Evolutionary conservation across 2,113 vertebrate genomes (phyloP).

Genomic region (human (Homo sapiens)): DNA sequence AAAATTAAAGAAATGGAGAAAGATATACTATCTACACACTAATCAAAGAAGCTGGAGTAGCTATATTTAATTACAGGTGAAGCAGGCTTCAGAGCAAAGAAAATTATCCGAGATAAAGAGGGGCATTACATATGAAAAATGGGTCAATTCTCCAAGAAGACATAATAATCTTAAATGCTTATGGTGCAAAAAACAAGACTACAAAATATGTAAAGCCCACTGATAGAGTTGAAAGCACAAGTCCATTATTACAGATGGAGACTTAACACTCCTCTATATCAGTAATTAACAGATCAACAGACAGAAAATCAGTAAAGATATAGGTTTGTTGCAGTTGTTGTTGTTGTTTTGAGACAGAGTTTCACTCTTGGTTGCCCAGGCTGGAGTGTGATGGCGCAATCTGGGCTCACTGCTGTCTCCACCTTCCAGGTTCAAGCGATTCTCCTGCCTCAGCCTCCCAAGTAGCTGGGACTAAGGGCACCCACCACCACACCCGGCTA

Average conservation of each 20-base stretch:
- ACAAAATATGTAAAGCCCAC: neutral
- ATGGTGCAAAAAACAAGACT: neutral
- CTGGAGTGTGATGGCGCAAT: no score
- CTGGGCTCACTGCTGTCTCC: no score
- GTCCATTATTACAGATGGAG: neutral
- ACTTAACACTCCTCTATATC: neutral
- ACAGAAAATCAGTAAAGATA: no score
- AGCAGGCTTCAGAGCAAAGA: neutral
- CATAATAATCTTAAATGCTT: neutral
- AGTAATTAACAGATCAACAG: no score
- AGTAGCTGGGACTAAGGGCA: no score
- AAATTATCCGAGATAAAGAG: neutral
- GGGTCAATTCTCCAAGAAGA: neutral
- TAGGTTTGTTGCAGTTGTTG: no score
- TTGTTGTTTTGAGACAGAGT: no score
- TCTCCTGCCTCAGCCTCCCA: no score
- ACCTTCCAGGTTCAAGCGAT: no score
- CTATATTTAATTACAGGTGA: neutral
- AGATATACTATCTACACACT: neutral
- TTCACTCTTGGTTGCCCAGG: no score
- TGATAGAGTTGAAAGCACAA: neutral
- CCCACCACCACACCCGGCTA: no score
- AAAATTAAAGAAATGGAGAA: neutral
- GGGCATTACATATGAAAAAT: neutral
- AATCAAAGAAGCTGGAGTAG: neutral